A percentile compares a stretch with the other conserved stretches of the same genome.
Evolutionary conservation across 1,140 invertebrate genomes (phyloP).

Genomic region (Zaprionus ghesquierei): DNA sequence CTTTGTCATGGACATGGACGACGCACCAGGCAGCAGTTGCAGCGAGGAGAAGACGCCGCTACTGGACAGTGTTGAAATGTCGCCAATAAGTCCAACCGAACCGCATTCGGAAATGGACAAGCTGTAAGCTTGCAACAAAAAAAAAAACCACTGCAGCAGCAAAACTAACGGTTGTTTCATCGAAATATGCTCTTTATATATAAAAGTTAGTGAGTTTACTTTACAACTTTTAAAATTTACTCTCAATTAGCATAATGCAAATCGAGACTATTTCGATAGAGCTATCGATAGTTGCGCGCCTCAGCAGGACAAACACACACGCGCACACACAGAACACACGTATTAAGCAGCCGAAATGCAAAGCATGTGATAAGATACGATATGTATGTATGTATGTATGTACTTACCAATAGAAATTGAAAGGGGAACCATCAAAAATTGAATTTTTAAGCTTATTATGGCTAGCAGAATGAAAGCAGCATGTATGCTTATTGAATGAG

Average conservation of each 20-base stretch:
- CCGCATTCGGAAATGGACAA: constrained; percentile 63
- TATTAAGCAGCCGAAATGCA: constrained; percentile 62
- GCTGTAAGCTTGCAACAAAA: constrained; percentile 46
- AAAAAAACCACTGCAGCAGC: neutral
- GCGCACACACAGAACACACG: constrained; percentile 11
- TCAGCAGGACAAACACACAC: constrained; percentile 17
- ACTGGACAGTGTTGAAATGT: constrained; percentile 81
- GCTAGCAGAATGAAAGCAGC: neutral
- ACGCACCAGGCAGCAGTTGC: constrained; percentile 62
- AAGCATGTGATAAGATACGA: constrained; percentile 73
- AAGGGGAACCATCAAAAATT: constrained; percentile 52
- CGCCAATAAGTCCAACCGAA: constrained; percentile 81
- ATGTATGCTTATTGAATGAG: neutral
- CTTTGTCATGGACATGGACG: constrained; percentile 79
- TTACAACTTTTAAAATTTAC: neutral
- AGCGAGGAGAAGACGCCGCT: constrained; percentile 82
- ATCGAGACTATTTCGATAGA: neutral
- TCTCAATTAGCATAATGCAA: neutral
- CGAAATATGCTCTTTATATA: neutral
- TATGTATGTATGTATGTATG: constrained; percentile 16
- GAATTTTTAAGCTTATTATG: constrained; percentile 47
- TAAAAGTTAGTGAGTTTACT: neutral
- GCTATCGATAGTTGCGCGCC: neutral
- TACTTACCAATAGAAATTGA: constrained; percentile 20
- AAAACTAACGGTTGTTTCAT: neutral